Conservation (phyloP, 2,888 invertebrate genomes). For the Tetranychus piercei region DNA sequence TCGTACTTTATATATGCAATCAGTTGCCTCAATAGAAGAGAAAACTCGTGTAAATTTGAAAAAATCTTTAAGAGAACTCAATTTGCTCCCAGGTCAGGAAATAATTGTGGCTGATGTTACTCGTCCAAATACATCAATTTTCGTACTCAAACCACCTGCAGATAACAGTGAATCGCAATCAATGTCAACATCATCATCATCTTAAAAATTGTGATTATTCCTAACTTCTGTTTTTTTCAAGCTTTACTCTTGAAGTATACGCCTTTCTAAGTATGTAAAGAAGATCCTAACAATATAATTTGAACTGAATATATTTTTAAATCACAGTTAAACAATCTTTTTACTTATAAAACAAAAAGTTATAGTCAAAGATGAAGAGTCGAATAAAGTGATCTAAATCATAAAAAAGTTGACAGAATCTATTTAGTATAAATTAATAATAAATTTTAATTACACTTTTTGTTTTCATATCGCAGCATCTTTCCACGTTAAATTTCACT, state of each 20-base stretch:
- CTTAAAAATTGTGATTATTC: neutral
- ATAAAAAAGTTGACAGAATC: too few species aligned
- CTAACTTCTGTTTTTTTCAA: too few species aligned
- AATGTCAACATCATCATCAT: neutral
- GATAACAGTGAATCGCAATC: neutral
- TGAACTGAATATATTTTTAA: too few species aligned
- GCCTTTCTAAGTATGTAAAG: too few species aligned
- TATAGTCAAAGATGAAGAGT: too few species aligned
- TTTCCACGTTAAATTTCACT: neutral
- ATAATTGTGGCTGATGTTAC: slow-evolving; percentile 80
- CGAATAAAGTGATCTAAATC: too few species aligned
- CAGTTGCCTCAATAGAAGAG: slow-evolving; percentile 75
- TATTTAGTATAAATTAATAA: too few species aligned
- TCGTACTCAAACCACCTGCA: slow-evolving; percentile 36
- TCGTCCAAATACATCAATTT: slow-evolving; percentile 57
- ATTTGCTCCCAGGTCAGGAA: slow-evolving; percentile 61
- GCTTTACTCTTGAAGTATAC: too few species aligned
- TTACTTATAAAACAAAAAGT: too few species aligned
- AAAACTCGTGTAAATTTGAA: slow-evolving; percentile 69
- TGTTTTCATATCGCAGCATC: neutral
- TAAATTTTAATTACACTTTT: neutral
- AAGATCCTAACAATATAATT: too few species aligned
- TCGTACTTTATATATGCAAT: slow-evolving; percentile 80
- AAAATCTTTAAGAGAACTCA: slow-evolving; percentile 67
- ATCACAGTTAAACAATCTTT: too few species aligned